Conservation (phyloP, 2,888 invertebrate species). For the Ichneumoninae sp. region DNA sequence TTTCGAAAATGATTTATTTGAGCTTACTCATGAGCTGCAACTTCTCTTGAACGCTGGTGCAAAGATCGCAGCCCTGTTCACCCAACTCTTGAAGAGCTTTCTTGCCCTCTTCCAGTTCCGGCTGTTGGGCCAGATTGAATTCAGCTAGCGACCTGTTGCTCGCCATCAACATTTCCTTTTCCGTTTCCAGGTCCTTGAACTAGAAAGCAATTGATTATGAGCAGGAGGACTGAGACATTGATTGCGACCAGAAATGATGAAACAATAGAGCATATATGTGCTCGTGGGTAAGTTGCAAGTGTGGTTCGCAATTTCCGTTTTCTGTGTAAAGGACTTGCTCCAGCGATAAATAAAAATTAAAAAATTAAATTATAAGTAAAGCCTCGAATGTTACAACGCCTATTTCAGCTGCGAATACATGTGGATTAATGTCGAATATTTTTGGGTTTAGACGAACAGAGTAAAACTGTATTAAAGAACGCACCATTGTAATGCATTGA, state of each 20-base stretch:
- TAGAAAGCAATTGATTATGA: conserved; percentile 81
- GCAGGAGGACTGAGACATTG: conserved; percentile 63
- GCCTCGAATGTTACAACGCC: too few relatives aligned
- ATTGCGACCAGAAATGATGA: neutral
- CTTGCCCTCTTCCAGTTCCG: conserved; percentile 91
- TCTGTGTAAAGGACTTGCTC: too few relatives aligned
- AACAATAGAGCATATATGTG: neutral
- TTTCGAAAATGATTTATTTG: neutral
- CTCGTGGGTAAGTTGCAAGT: too few relatives aligned
- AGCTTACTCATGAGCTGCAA: conserved; percentile 91
- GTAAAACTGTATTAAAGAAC: too few relatives aligned
- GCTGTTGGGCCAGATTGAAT: conserved; percentile 94
- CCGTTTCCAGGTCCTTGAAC: conserved; percentile 92
- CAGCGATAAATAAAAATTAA: too few relatives aligned
- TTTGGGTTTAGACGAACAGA: too few relatives aligned
- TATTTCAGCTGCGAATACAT: too few relatives aligned
- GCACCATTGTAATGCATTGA: neutral
- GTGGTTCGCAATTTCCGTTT: too few relatives aligned
- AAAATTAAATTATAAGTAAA: too few relatives aligned
- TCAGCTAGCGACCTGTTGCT: conserved; percentile 96
- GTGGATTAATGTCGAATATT: too few relatives aligned
- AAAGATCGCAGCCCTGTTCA: conserved; percentile 88
- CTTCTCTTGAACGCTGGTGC: conserved; percentile 90
- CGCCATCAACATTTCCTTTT: conserved; percentile 94
- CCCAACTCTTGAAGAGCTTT: conserved; percentile 89